These are phyloP conservation scores for Tuta absoluta DNA, from an alignment of 2,888 invertebrate genomes.

Conservation along the genomic window DNA sequence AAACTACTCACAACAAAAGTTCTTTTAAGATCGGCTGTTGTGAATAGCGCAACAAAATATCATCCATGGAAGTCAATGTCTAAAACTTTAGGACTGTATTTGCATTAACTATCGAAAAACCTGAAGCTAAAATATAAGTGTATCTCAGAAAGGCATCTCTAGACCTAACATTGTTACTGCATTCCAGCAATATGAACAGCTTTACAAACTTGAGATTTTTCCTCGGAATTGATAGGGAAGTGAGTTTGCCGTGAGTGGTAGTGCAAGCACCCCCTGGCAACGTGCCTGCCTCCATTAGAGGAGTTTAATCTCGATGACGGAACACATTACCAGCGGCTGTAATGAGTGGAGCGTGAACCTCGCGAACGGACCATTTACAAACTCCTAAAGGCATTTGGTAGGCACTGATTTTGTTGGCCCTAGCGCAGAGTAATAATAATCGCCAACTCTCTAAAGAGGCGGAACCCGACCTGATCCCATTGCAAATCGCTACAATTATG, in stretches of 20 bases:
- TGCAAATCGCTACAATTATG: slow-evolving; percentile 15
- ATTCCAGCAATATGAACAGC: not conserved
- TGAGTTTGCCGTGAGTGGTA: slow-evolving; percentile 25
- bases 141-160: slow-evolving; percentile 14
- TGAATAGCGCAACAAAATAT: too few relatives aligned
- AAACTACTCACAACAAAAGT: not conserved
- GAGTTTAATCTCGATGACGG: slow-evolving; percentile 79
- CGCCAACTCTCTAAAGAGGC: slow-evolving; percentile 30
- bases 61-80: too few relatives aligned
- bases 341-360: slow-evolving; percentile 76
- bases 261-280: slow-evolving; percentile 27
- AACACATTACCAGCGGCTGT: slow-evolving; percentile 70
- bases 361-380: slow-evolving; percentile 67
- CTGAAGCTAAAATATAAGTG: not conserved
- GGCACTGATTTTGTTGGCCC: slow-evolving; percentile 44
- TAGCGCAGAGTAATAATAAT: slow-evolving; percentile 41
- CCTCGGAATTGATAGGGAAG: slow-evolving; percentile 16
- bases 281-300: slow-evolving; percentile 61
- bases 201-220: slow-evolving; percentile 18
- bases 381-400: slow-evolving; percentile 69
- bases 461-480: not conserved
- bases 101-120: not conserved
- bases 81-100: not conserved
- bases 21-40: too few relatives aligned
- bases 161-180: slow-evolving; percentile 7